Conservation (phyloP, 2,797 vertebrate genomes). For the Phrynocephalus forsythii region DNA sequence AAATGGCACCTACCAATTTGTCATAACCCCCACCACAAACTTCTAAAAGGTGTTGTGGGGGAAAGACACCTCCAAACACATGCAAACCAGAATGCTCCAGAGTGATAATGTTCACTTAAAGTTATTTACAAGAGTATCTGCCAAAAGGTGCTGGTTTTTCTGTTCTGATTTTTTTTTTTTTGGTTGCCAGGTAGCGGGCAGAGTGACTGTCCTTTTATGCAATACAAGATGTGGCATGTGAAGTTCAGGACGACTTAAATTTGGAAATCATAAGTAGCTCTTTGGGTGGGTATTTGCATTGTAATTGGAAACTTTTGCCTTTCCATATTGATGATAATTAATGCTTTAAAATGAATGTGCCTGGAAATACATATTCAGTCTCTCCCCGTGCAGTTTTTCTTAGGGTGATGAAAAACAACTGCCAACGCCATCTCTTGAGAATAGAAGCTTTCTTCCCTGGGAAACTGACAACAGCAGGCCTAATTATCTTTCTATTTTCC, state of each 20-base stretch:
- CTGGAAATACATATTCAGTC: constrained; percentile 37
- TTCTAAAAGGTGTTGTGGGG: not conserved
- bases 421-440: constrained; percentile 26
- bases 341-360: constrained; percentile 43
- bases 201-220: not conserved
- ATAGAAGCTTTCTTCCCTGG: constrained; percentile 43
- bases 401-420: constrained; percentile 50
- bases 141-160: constrained; percentile 3
- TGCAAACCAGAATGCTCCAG: not conserved
- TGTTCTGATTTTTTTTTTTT: not conserved
- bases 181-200: too few species aligned
- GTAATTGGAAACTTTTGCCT: constrained; percentile 37
- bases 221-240: constrained; percentile 12
- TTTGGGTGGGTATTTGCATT: constrained; percentile 37
- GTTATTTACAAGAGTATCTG: not conserved
- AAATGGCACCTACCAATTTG: too few species aligned
- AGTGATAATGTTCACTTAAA: not conserved
- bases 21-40: not conserved
- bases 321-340: constrained; percentile 36
- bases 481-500: constrained; percentile 49
- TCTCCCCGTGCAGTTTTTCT: constrained; percentile 38
- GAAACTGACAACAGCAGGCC: constrained; percentile 22
- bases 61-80: too few species aligned
- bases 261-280: not conserved
- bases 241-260: constrained; percentile 21